Conservation (phyloP, 2,888 invertebrate species). For the Villa cingulata region DNA sequence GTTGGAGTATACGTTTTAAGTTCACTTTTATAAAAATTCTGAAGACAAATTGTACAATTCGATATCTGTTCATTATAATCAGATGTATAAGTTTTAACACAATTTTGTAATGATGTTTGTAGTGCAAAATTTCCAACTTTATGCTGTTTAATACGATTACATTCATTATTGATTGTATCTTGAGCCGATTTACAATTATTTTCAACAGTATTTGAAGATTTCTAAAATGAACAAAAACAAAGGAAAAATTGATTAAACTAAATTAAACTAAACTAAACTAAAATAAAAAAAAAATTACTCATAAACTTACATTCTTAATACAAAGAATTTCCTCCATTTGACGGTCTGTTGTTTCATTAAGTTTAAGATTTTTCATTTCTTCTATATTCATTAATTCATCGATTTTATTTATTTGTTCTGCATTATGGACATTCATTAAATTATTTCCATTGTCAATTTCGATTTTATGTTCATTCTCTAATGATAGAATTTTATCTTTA, state of each 20-base stretch:
- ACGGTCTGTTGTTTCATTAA: neutral
- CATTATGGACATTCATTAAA: neutral
- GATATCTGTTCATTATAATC: slow-evolving; percentile 25
- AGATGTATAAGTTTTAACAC: slow-evolving; percentile 24
- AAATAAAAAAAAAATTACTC: neutral
- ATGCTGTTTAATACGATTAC: slow-evolving; percentile 12
- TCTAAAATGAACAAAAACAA: neutral
- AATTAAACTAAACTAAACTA: neutral
- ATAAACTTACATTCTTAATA: neutral
- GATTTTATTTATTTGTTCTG: neutral
- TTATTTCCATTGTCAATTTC: neutral
- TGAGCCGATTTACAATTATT: neutral
- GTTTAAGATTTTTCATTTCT: neutral
- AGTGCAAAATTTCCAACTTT: slow-evolving; percentile 26
- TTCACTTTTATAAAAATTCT: slow-evolving; percentile 34
- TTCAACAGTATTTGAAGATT: neutral
- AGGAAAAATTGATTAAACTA: neutral
- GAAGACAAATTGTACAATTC: slow-evolving; percentile 33
- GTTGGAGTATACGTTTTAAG: slow-evolving; percentile 31
- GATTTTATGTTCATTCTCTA: neutral
- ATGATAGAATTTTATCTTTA: neutral
- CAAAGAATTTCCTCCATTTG: neutral
- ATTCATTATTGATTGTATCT: neutral
- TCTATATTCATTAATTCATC: neutral
- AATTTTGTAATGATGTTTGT: slow-evolving; percentile 26